Base-by-base conservation (phyloP, 2,797 vertebrate species). In the Momotus momota region DNA sequence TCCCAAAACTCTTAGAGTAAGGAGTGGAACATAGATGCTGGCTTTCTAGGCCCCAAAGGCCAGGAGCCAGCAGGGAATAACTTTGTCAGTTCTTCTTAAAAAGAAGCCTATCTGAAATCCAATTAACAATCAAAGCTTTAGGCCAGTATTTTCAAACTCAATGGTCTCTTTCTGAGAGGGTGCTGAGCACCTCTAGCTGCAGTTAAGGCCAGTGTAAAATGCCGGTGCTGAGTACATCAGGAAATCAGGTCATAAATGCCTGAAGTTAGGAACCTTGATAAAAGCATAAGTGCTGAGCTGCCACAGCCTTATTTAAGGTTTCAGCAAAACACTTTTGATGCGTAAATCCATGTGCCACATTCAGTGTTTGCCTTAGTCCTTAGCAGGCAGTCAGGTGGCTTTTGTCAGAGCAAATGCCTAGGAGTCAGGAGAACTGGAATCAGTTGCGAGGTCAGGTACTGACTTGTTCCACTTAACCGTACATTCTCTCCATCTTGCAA, bases 81-180 rank as follows among this genome's bases (percentile, higher is more conserved):
- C 75, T 95, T 85, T 83, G 92, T 95, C 86, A 94, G 81, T 79
- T 94, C 73, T 83, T 93, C 92, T 96, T 93, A 88, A 94, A 91
- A 92, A 84, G 90, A 95, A 96, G 81, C 74, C 93, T 96, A 94
- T 95, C 94, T 96, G 95, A 94, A 97, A 97, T 95, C 78, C 95
- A 97, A 96, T 97, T 96, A 97, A 84, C 78, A 94, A 73, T 88
- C 72, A 45, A 85, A 95, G 85, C 95, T 97, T 95, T 96, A 97
- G 94, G 96, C 96, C 94, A 97, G 75, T 79, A 84, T 83, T 96
- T 96, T 94, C 75, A 93, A 92, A 94, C 69, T 95, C 94, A 86
- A n/a, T 96, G 88, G 92, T 87, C 86, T 95, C 35, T 93, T 96
- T 97, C 95, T 95, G 62, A 90, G 89, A 91, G 72, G 91, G 90